Base-by-base conservation (phyloP, 2,888 invertebrate genomes). In the Coenonympha arcania region DNA sequence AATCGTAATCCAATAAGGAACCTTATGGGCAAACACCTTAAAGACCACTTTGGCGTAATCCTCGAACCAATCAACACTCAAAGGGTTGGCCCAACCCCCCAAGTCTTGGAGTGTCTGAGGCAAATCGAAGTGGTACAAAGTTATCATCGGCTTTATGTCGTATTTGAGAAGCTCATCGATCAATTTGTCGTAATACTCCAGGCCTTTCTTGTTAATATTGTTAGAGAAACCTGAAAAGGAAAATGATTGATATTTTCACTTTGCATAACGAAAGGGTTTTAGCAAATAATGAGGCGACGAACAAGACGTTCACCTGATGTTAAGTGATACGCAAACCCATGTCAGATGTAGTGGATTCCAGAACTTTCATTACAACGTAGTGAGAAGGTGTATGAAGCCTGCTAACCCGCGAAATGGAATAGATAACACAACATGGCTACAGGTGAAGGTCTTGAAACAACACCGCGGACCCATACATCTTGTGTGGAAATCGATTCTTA, bases 1-100 rank as follows among this genome's bases (percentile, higher is more conserved):
- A 1, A 90, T 71, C 0, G 90, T 90, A 1, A 89, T 79, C 90
- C 90, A 91, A 37, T 76, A 78, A 54, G 88, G 82, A 0, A 88
- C 89, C 55, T 80, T 79, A 34, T 77, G 74, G 0, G 86, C 87
- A 54, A 81, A 88, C 57, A 71, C 66, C 4, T 74, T 58, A 56
- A 81, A 88, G 1, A 85, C 58, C 2, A 85, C 57, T 13, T 66
- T 70, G 0, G 88, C 83, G 59, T 88, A 89, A 6, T 83, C 76
- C 48, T 75, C 74, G 48, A 89, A 89, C 79, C 88, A 87, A 18
- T 75, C 60, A 0, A 56, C 42, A 0, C 68, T 63, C 0, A 68
- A 48, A 0, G 79, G 71, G 46, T 77, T 79, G 0, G 68, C 57
- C 78, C 80, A 80, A 0, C 82, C 82, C 0, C 82, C 82, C 1